Evolutionary conservation across 2,113 vertebrate species (phyloP), one percentile per base, ranked within the genome.

Genomic region (Pogona vitticeps): DNA sequence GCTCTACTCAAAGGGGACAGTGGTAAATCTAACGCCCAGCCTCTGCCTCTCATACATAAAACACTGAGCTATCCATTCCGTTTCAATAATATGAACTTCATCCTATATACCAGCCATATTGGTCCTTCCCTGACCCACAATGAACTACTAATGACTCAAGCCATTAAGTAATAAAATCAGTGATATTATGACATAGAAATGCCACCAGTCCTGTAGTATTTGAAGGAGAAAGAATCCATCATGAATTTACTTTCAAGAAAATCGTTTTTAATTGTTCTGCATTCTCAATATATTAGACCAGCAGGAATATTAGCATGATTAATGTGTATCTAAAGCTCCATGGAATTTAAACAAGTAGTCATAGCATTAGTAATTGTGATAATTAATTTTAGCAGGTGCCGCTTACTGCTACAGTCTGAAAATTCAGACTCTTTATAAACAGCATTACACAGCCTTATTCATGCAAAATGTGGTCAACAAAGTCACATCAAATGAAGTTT

Each of bases 181-280:
- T 93, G 91, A 86, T 86, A 72, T 84, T 88, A 88, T 90, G 91
- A 14, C 72, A 59, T 71, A 79, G 90, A 93, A 93, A 91, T 26
- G 46, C 82, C 89, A 89, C 38, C 80, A 26, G 90, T 83, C 83
- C 94, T 89, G 26, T 81, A 91, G 71, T 92, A 83, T 83, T 87
- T 90, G 61, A 61, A 92, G 90, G 94, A 91, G 59, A 31, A 90
- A 12, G 9, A 91, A 67, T 86, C 42, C 82, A 78, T 90, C 92
- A 91, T 95, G 92, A 94, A 94, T 95, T 92, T 93, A 90, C 90
- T 94, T 76, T 73, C 3, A 36, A 52, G 86, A 90, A 93, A 71
- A 95, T 93, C 82, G 86, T 89, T 94, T 93, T 94, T 93, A 95
- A 96, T 95, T 92, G 89, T 95, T 95, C 94, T 92, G 86, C 90